Conservation (phyloP, 2,888 invertebrate genomes). For the Hybos culiciformis region DNA sequence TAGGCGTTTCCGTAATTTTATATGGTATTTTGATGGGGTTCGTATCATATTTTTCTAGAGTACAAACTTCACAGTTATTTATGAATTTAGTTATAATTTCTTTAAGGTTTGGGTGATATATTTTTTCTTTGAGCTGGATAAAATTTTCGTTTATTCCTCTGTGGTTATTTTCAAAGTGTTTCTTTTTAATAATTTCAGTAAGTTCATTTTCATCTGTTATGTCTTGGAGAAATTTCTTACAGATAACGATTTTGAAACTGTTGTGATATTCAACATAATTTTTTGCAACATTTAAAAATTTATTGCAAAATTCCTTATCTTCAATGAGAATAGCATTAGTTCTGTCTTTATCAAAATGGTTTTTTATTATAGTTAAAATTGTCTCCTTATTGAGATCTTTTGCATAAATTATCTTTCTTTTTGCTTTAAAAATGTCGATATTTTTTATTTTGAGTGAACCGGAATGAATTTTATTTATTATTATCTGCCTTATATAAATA, state of each 20-base stretch:
- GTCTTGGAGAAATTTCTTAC: conserved; percentile 3
- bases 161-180: conserved; percentile 16
- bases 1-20: conserved; percentile 16
- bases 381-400: conserved; percentile 3
- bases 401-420: conserved; percentile 7
- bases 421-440: conserved; percentile 6
- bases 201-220: conserved; percentile 8
- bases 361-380: conserved; percentile 8
- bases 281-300: not conserved
- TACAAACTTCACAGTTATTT: conserved; percentile 4
- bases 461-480: conserved; percentile 7
- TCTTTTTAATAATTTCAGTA: conserved; percentile 12
- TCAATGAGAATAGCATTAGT: conserved; percentile 8
- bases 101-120: too few relatives aligned
- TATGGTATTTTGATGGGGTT: conserved; percentile 14
- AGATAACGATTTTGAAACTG: conserved; percentile 2
- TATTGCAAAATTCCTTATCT: conserved; percentile 6
- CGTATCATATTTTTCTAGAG: conserved; percentile 14
- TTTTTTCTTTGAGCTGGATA: conserved; percentile 11
- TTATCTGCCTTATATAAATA: conserved; percentile 5
- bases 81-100: too few relatives aligned
- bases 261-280: not conserved
- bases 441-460: conserved; percentile 8
- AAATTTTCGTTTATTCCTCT: conserved; percentile 13
- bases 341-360: conserved; percentile 7